A percentile compares a stretch with the other conserved stretches of the same genome.
phyloP scores from a whole-genome alignment of 1,140 invertebrate genomes.

The Caenorhabditis inopinata region DNA sequence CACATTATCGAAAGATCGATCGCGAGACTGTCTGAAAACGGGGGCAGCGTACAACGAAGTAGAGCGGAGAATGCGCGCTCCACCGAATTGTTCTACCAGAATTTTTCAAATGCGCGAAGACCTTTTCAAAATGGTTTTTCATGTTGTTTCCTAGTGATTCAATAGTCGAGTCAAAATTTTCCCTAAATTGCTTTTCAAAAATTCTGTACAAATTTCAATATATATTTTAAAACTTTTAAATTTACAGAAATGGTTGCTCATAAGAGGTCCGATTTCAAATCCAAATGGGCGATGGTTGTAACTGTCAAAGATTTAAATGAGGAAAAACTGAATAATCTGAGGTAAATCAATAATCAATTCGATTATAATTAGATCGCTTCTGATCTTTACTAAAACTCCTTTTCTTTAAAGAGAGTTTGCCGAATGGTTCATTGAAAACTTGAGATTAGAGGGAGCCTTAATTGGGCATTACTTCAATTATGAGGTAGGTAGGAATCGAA shows the following conservation, averaged over 20 bases:
- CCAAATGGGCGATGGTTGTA: constrained; percentile 17
- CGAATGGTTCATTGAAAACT: constrained; percentile 20
- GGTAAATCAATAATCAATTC: not conserved
- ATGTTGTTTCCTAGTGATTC: not conserved
- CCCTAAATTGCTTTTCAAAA: no score
- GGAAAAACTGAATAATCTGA: not conserved
- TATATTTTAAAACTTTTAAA: no score
- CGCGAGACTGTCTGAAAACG: not conserved
- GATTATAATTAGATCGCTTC: not conserved
- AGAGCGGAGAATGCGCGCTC: no score
- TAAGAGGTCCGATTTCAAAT: not conserved
- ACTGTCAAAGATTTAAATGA: constrained; percentile 4
- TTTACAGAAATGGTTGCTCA: constrained; percentile 14
- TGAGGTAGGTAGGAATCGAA: not conserved
- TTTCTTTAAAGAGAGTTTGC: not conserved
- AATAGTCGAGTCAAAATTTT: no score
- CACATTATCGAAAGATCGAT: no score
- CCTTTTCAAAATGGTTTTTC: not conserved
- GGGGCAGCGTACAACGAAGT: no score
- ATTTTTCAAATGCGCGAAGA: not conserved
- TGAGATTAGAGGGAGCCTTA: not conserved
- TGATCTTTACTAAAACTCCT: no score
- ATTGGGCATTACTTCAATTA: constrained; percentile 33
- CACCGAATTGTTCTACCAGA: not conserved
- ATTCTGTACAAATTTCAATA: no score